Conservation (phyloP, 35 echinoderm and acorn worm genomes). For the Ophiothrix spiculata region DNA sequence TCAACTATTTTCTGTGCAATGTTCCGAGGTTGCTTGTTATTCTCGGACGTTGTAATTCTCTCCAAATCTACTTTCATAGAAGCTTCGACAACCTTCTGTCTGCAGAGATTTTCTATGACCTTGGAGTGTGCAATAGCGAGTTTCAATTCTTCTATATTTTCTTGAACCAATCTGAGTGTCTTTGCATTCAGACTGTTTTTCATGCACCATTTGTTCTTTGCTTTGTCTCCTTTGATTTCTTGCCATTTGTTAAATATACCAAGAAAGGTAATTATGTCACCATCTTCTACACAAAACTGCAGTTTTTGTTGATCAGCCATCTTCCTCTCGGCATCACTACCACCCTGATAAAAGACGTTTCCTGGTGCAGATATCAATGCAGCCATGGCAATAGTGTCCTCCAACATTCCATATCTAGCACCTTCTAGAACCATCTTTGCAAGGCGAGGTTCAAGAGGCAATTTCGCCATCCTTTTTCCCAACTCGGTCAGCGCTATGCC, state of each 20-base stretch:
- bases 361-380: conserved; percentile 43
- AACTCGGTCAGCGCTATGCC: conserved; percentile 5
- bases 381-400: conserved; percentile 34
- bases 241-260: conserved; percentile 28
- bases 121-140: neutral
- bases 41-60: too few species aligned
- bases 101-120: neutral
- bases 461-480: conserved; percentile 20
- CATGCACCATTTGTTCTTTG: conserved; percentile 21
- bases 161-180: conserved; percentile 24
- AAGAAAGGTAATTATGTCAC: conserved; percentile 42
- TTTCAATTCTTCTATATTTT: conserved; percentile 14
- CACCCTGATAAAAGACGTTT: conserved; percentile 29
- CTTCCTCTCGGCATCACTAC: conserved; percentile 25
- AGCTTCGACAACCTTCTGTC: too few species aligned
- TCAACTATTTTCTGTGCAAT: too few species aligned
- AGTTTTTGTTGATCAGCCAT: conserved; percentile 35
- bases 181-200: conserved; percentile 39
- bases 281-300: conserved; percentile 23
- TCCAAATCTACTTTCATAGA: too few species aligned
- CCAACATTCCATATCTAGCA: neutral
- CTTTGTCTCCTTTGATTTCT: conserved; percentile 2
- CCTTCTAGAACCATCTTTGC: conserved; percentile 38
- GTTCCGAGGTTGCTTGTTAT: too few species aligned
- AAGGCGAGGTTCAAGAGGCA: conserved; percentile 39